Evolutionary conservation across 2,797 vertebrate species (phyloP).

Genomic region (Phrynocephalus forsythii): DNA sequence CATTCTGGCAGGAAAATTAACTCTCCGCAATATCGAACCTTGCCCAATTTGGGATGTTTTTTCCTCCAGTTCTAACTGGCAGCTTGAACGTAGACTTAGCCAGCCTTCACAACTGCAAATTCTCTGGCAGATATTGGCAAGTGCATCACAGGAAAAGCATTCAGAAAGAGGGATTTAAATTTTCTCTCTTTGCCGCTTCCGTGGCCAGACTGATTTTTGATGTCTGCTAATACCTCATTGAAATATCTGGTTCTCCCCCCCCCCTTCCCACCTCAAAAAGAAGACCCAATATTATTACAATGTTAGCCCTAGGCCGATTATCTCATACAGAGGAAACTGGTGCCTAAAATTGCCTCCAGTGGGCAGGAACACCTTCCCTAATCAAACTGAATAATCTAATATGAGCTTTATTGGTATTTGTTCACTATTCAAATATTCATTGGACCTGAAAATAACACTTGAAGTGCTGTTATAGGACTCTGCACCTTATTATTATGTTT

Average conservation of each 20-base stretch:
- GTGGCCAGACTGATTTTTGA: conserved; percentile 25
- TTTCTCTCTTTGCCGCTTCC: conserved; percentile 10
- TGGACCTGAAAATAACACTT: conserved; percentile 9
- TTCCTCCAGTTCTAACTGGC: conserved; percentile 24
- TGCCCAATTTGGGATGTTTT: conserved; percentile 39
- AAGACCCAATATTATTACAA: conserved; percentile 15
- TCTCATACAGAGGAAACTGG: conserved; percentile 17
- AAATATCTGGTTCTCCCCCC: conserved; percentile 1
- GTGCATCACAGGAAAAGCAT: conserved; percentile 19
- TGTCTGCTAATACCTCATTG: conserved; percentile 21
- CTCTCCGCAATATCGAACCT: conserved; percentile 11
- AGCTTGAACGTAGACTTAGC: conserved; percentile 33
- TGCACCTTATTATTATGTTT: conserved; percentile 14
- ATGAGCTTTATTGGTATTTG: conserved; percentile 30
- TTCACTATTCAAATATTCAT: conserved; percentile 33
- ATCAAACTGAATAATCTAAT: conserved; percentile 32
- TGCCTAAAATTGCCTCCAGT: conserved; percentile 44
- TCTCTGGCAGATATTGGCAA: conserved; percentile 21
- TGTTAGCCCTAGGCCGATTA: conserved; percentile 3
- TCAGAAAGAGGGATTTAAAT: conserved; percentile 33
- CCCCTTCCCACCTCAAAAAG: background rate
- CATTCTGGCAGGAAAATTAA: conserved; percentile 32
- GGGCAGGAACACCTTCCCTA: conserved; percentile 44
- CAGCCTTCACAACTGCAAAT: conserved; percentile 30
- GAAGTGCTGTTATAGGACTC: background rate